A percentile compares a stretch with the other conserved stretches of the same genome.
phyloP scores from a whole-genome alignment of 2,797 vertebrate genomes.

The Peromyscus aztecus region DNA sequence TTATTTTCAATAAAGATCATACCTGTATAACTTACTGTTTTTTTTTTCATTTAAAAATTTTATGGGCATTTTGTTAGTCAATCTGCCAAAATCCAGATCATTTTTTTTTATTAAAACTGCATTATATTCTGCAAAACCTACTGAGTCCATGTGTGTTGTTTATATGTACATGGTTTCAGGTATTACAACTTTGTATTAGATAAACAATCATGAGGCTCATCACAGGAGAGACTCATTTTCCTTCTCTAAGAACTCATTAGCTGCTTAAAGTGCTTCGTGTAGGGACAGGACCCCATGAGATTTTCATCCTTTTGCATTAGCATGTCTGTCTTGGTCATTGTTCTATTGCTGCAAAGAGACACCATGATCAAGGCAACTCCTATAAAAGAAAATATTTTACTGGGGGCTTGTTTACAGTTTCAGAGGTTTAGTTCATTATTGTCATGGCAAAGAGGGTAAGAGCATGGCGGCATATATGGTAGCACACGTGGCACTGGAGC shows the following conservation, averaged over 20 bases:
- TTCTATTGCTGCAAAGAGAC: neutral
- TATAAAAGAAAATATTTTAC: neutral
- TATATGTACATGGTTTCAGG: neutral
- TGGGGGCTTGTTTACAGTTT: neutral
- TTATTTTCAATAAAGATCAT: neutral
- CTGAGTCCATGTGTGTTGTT: neutral
- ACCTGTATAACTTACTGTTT: neutral
- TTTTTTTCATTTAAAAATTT: constrained; percentile 39
- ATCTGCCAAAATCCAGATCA: neutral
- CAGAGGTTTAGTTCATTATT: neutral
- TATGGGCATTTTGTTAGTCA: neutral
- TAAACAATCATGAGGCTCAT: neutral
- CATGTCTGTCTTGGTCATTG: neutral
- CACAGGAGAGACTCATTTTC: neutral
- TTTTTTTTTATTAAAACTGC: constrained; percentile 9
- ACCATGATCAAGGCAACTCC: neutral
- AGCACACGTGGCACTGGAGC: neutral
- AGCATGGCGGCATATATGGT: too few relatives aligned
- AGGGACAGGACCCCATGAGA: neutral
- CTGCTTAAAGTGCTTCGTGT: neutral
- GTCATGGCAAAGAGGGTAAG: neutral
- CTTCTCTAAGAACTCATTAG: neutral
- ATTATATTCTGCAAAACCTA: neutral
- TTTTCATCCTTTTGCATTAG: neutral
- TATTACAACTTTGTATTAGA: neutral